A percentile compares a stretch with the other conserved stretches of the same genome.
Evolutionary conservation across 2,888 invertebrate species (phyloP).

Genomic region (Tridacna crocea): DNA sequence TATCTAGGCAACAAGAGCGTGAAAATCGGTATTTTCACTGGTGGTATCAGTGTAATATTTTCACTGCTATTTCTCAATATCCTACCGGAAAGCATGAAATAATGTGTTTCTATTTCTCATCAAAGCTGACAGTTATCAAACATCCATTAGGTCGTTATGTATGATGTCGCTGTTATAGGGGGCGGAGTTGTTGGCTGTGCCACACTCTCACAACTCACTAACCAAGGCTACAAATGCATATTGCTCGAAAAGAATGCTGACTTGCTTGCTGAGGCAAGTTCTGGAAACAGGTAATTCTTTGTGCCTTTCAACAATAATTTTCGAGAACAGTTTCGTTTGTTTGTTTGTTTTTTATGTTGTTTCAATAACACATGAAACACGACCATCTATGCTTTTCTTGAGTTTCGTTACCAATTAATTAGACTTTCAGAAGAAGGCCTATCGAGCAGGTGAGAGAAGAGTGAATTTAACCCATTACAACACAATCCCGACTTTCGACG

Average conservation of each 20-base stretch:
- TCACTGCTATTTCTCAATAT: too few relatives aligned
- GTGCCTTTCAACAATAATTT: background rate
- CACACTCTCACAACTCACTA: constrained; percentile 69
- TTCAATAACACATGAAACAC: background rate
- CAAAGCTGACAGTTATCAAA: too few relatives aligned
- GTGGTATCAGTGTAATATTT: too few relatives aligned
- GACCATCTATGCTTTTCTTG: background rate
- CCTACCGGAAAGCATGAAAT: too few relatives aligned
- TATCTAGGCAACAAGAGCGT: too few relatives aligned
- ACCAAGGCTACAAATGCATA: constrained; percentile 71
- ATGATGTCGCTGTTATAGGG: constrained; percentile 75
- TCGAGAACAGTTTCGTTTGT: background rate
- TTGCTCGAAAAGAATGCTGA: constrained; percentile 75
- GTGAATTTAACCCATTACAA: too few relatives aligned
- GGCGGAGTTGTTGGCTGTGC: constrained; percentile 79
- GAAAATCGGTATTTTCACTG: too few relatives aligned
- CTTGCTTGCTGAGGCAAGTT: constrained; percentile 75
- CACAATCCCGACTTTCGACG: too few relatives aligned
- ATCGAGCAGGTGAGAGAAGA: too few relatives aligned
- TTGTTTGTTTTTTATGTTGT: background rate
- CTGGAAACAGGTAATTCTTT: constrained; percentile 76
- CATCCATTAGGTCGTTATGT: constrained; percentile 2
- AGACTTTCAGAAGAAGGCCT: too few relatives aligned
- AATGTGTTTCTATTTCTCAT: too few relatives aligned
- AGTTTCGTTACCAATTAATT: too few relatives aligned